These are phyloP conservation scores for Cottoperca gobio DNA, from an alignment of 2,797 vertebrate species.

Conservation along the genomic window DNA sequence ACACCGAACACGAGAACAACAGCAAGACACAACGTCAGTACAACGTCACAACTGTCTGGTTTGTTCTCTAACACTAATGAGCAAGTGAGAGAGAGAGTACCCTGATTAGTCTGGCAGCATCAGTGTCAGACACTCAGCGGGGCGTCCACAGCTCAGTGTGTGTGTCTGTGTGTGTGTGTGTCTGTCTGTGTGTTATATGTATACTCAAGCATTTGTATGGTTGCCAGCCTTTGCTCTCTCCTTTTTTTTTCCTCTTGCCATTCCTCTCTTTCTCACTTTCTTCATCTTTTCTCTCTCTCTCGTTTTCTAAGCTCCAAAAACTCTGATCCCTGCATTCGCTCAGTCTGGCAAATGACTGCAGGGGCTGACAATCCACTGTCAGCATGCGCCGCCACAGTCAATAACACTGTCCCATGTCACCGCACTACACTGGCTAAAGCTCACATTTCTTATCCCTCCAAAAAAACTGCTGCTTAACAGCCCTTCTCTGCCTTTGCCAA, in stretches of 20 bases:
- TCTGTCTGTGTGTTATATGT: slow-evolving; percentile 51
- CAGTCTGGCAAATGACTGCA: slow-evolving; percentile 85
- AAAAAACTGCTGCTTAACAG: slow-evolving; percentile 80
- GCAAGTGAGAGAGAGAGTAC: slow-evolving; percentile 66
- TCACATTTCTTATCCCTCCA: slow-evolving; percentile 81
- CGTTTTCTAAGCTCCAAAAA: slow-evolving; percentile 74
- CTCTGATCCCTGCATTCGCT: slow-evolving; percentile 73
- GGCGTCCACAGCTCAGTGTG: slow-evolving; percentile 57
- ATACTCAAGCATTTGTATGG: slow-evolving; percentile 65
- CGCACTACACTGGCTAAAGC: slow-evolving; percentile 82
- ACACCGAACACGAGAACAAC: slow-evolving; percentile 28
- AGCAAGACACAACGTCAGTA: slow-evolving; percentile 44
- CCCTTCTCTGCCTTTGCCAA: slow-evolving; percentile 69
- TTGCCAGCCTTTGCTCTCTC: slow-evolving; percentile 63
- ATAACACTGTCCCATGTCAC: slow-evolving; percentile 84
- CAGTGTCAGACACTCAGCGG: slow-evolving; percentile 87
- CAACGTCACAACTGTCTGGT: slow-evolving; percentile 70
- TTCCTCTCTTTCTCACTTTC: slow-evolving; percentile 62
- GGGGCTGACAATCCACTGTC: slow-evolving; percentile 86
- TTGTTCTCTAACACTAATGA: slow-evolving; percentile 73
- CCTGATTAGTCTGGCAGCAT: slow-evolving; percentile 89
- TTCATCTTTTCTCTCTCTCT: slow-evolving; percentile 48
- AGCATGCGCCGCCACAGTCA: slow-evolving; percentile 81
- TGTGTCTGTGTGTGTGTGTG: slow-evolving; percentile 37
- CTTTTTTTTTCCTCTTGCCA: slow-evolving; percentile 46